Evolutionary conservation across 2,113 vertebrate genomes (phyloP).

Genomic region (Hiodon alosoides): DNA sequence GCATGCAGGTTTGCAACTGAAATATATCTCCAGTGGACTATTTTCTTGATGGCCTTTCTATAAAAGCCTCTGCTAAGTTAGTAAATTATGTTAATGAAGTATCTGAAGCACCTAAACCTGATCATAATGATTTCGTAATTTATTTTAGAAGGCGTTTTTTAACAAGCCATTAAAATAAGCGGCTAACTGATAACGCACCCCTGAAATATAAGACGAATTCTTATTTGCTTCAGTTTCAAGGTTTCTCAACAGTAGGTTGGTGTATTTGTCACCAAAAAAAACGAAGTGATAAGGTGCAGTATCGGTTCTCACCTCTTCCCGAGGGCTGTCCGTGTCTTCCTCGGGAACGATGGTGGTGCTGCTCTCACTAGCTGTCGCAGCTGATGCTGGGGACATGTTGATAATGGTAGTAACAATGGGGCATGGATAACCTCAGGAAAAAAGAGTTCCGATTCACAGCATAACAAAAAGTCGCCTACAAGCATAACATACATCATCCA

Average conservation of each 20-base stretch:
- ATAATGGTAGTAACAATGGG: slow-evolving; percentile 27
- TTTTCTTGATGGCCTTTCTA: not conserved
- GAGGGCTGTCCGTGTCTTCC: slow-evolving; percentile 52
- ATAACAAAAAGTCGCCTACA: slow-evolving; percentile 35
- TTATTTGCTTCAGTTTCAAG: not conserved
- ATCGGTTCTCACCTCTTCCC: slow-evolving; percentile 56
- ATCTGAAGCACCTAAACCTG: too few relatives aligned
- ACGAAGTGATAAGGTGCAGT: not conserved
- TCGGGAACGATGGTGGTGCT: slow-evolving; percentile 51
- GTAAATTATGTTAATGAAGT: too few relatives aligned
- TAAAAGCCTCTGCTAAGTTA: too few relatives aligned
- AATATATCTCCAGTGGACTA: not conserved
- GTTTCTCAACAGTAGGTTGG: not conserved
- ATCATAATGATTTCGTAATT: too few relatives aligned
- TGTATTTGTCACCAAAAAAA: not conserved
- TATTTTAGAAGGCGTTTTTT: too few relatives aligned
- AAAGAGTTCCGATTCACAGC: slow-evolving; percentile 32
- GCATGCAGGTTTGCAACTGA: not conserved
- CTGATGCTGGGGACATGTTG: slow-evolving; percentile 65
- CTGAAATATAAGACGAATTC: too few relatives aligned
- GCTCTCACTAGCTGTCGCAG: slow-evolving; percentile 57
- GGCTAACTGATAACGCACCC: too few relatives aligned
- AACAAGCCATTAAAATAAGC: too few relatives aligned
- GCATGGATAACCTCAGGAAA: slow-evolving; percentile 50
- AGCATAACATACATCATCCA: slow-evolving; percentile 36